These are phyloP conservation scores for Natator depressus DNA, from an alignment of 2,113 vertebrate genomes.

Conservation along the genomic window DNA sequence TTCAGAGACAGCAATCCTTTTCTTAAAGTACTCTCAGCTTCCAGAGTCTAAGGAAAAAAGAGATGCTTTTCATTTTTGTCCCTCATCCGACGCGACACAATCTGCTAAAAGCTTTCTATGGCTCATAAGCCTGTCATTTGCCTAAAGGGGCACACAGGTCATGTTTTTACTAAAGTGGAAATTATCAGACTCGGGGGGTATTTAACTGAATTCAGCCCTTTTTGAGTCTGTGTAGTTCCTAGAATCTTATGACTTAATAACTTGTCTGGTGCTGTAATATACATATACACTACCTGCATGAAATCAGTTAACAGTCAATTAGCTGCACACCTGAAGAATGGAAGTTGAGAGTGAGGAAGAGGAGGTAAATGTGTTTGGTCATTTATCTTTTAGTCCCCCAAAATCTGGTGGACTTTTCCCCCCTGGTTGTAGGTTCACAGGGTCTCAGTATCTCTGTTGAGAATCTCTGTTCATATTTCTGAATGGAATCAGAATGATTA, in stretches of 20 bases:
- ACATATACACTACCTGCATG: not conserved
- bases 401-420: not conserved
- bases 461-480: not conserved
- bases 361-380: too few species aligned
- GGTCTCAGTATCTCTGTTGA: not conserved
- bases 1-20: rapidly evolving
- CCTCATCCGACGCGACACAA: not conserved
- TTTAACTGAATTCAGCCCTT: not conserved
- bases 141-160: not conserved
- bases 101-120: not conserved
- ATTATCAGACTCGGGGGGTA: not conserved
- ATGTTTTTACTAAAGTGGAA: not conserved
- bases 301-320: not conserved
- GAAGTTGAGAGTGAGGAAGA: not conserved
- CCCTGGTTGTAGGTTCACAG: not conserved
- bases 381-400: not conserved
- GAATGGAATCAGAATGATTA: not conserved
- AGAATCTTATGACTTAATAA: not conserved
- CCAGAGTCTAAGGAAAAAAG: not conserved
- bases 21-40: not conserved
- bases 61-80: not conserved
- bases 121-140: not conserved
- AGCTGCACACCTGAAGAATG: not conserved
- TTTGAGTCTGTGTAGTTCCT: not conserved
- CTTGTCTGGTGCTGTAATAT: not conserved